Base-by-base conservation (phyloP, 2,888 invertebrate species). In the Lasioglossum pauxillum region DNA sequence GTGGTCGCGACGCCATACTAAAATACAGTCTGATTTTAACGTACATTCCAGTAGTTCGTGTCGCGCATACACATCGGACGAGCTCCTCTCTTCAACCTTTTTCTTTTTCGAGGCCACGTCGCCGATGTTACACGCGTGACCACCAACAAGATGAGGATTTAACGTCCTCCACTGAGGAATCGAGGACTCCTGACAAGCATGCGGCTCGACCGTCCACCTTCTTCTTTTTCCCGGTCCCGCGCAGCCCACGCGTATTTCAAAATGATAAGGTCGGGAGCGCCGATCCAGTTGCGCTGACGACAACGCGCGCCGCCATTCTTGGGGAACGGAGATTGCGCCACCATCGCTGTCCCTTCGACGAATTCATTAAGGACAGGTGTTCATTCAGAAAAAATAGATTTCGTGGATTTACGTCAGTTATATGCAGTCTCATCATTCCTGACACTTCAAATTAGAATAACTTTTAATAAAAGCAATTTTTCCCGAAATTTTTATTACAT, bases 121-220 rank as follows among this genome's bases (percentile, higher is more conserved):
- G 27, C 27, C 75, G 38, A 75, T 57, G 82, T 83, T 81, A 75
- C 72, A 80, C 81, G 88, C 90, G 82, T 82, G 83, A 84, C 86
- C 84, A 72, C 85, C 73, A 71, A 78, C 71, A 71, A 83, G 73
- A 87, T 74, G 85, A 82, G 82, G 85, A 87, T 84, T 84, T 75
- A 83, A 87, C 81, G 80, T 77, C 75, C n/a, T 73, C 27, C 76
- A 72, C 74, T 84, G 85, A 89, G 78, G 79, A 89, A 89, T 84
- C 84, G 87, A 49, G 31, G 27, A 81, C 46, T 76, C 85, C 82
- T 83, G 82, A 85, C 82, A 78, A 75, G 85, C 82, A 69, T 82
- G 31, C 73, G 2, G 23, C 7, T 64, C 64, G 16, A 12, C 4
- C 74, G 35, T 0, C 2, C 2, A n/a, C 1, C 44, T 19, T 23